Conservation (phyloP, 2,113 vertebrate species). For the Gavialis gangeticus region DNA sequence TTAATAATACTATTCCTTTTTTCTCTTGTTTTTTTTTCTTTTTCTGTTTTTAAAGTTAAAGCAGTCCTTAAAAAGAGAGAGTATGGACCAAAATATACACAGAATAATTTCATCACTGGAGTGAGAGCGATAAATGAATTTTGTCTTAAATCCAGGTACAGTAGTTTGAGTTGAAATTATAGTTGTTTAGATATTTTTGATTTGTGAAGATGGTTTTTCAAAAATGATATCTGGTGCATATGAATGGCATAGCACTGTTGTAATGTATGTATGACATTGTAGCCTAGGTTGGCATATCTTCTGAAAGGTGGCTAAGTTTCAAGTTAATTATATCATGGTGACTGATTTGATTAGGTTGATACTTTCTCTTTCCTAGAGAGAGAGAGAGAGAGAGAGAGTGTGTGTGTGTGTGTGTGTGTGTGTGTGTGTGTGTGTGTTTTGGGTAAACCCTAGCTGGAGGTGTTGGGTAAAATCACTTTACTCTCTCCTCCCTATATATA, state of each 20-base stretch:
- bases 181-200: neutral
- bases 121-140: slow-evolving; percentile 99
- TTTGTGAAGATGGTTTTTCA: neutral
- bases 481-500: too few species aligned
- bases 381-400: too few species aligned
- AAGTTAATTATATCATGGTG: neutral
- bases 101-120: slow-evolving; percentile 99
- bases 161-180: neutral
- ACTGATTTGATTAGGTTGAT: neutral
- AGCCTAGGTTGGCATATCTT: neutral
- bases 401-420: too few species aligned
- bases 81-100: slow-evolving; percentile 94
- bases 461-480: too few species aligned
- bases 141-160: slow-evolving; percentile 96
- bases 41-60: slow-evolving; percentile 85
- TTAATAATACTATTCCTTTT: neutral
- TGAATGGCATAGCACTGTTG: neutral
- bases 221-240: neutral
- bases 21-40: neutral
- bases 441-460: too few species aligned
- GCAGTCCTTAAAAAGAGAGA: slow-evolving; percentile 98
- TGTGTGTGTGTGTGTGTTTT: too few species aligned
- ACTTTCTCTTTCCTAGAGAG: neutral
- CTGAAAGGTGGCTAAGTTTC: neutral
- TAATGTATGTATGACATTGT: neutral